Evolutionary conservation across 2,113 vertebrate species (phyloP).

Genomic region (Porphyrio hochstetteri): DNA sequence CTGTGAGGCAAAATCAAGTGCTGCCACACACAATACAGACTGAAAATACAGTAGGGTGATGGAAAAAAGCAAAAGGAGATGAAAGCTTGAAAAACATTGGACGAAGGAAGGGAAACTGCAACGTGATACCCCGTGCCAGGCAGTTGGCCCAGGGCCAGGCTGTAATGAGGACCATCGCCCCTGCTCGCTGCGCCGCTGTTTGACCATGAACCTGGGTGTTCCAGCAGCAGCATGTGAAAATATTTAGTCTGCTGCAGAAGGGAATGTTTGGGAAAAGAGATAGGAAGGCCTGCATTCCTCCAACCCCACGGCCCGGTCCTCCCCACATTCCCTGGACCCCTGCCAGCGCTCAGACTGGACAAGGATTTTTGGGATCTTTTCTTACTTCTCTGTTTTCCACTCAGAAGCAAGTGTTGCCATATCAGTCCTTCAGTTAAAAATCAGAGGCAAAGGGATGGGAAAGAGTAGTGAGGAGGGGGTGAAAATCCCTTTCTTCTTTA

Average conservation of each 20-base stretch:
- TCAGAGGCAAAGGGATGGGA: too few species aligned
- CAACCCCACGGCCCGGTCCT: neutral
- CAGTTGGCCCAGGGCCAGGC: neutral
- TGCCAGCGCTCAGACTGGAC: neutral
- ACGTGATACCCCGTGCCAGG: accelerated
- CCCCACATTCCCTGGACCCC: neutral
- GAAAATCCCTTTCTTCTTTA: neutral
- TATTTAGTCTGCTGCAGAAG: slow-evolving; percentile 58
- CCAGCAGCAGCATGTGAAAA: slow-evolving; percentile 36
- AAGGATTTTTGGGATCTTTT: neutral
- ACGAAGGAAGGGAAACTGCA: neutral
- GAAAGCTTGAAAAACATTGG: neutral
- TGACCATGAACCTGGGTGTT: slow-evolving; percentile 21
- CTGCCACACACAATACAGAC: neutral
- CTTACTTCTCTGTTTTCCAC: neutral
- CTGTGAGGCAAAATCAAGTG: neutral
- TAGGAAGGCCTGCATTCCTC: slow-evolving; percentile 41
- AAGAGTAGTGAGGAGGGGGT: neutral
- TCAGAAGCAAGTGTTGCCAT: neutral
- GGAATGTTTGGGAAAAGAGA: slow-evolving; percentile 58
- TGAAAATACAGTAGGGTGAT: neutral
- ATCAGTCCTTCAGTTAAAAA: neutral
- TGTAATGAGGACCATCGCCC: neutral
- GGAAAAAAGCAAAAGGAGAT: neutral
- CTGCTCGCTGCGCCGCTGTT: neutral